Evolutionary conservation across 2,797 vertebrate species (phyloP), one percentile per base, ranked within the genome.

Genomic region (Lemur catta): DNA sequence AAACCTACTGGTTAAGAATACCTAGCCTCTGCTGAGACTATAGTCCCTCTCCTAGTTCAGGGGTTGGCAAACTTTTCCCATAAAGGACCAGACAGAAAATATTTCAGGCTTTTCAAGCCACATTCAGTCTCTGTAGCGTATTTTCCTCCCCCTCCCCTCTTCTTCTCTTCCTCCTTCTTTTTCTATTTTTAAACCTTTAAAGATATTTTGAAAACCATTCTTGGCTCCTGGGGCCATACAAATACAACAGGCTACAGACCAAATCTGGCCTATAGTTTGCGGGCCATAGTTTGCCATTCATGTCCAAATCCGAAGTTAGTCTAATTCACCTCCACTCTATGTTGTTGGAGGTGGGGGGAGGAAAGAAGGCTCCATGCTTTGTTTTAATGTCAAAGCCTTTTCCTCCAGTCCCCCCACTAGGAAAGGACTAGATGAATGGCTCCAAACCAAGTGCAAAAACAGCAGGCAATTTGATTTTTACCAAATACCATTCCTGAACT

Each of bases 341-440:
- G 72, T 81, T 93, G 41, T 69, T 95, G 84, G 41, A 26, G 75
- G 43, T 43, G 41, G 22, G 14, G 14, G 33, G 33, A 48, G 48
- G 61, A 76, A 92, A 35, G 61, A 52, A 63, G 26, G 18, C 7
- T 28, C 35, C 6, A 43, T 46, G 72, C 13, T 97, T 84, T 91
- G 84, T 89, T 96, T 96, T 92, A 84, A 95, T 96, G 93, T 87
- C 85, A 96, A 89, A 96, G 82, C 17, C 7, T 38, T 87, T 91
- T 69, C 35, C n/a, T 95, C 41, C 43, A 55, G 63, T 76, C 1
- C 48, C 69, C 18, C 86, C 61, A 46, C 74, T 71, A 80, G 78
- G 63, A 91, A 93, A 88, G 55, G 69, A 89, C 57, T 74, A 93
- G 17, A 94, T 57, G 57, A 95, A 48, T 91, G 80, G 81, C 59